Evolutionary conservation across 2,113 vertebrate genomes (phyloP).

Genomic region (Podarcis cretensis): DNA sequence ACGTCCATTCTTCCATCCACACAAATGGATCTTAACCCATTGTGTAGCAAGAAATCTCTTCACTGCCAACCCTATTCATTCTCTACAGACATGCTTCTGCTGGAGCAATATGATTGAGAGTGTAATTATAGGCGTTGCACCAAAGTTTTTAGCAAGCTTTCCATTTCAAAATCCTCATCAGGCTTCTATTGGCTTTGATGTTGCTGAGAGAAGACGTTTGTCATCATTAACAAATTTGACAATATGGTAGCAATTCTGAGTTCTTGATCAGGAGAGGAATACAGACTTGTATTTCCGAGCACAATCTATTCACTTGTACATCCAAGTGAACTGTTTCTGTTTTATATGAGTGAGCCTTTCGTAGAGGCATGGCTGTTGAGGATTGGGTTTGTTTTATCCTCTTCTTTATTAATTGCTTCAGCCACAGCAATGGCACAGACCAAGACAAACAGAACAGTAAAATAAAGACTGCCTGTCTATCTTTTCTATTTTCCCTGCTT

Average conservation of each 20-base stretch:
- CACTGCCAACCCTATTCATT: slow-evolving; percentile 33
- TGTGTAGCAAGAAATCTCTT: slow-evolving; percentile 54
- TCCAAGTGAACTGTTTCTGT: slow-evolving; percentile 36
- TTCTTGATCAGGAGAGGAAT: slow-evolving; percentile 46
- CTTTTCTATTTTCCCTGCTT: background rate
- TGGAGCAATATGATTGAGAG: background rate
- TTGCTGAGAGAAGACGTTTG: slow-evolving; percentile 47
- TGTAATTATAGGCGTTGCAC: slow-evolving; percentile 31
- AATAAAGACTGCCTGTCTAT: background rate
- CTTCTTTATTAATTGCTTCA: background rate
- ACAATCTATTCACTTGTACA: slow-evolving; percentile 59
- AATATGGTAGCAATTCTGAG: slow-evolving; percentile 1
- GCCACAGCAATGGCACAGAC: background rate
- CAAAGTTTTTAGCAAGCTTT: slow-evolving; percentile 42
- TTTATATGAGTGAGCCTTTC: background rate
- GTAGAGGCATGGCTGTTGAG: background rate
- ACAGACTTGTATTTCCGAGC: background rate
- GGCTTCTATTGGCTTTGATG: slow-evolving; percentile 40
- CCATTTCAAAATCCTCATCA: slow-evolving; percentile 49
- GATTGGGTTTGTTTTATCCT: background rate
- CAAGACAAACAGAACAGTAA: background rate
- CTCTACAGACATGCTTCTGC: slow-evolving; percentile 40
- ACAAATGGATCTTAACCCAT: slow-evolving; percentile 66
- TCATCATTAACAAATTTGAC: background rate
- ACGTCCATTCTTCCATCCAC: slow-evolving; percentile 73